Base-by-base conservation (phyloP, 2,888 invertebrate genomes). In the Fabriciana adippe region DNA sequence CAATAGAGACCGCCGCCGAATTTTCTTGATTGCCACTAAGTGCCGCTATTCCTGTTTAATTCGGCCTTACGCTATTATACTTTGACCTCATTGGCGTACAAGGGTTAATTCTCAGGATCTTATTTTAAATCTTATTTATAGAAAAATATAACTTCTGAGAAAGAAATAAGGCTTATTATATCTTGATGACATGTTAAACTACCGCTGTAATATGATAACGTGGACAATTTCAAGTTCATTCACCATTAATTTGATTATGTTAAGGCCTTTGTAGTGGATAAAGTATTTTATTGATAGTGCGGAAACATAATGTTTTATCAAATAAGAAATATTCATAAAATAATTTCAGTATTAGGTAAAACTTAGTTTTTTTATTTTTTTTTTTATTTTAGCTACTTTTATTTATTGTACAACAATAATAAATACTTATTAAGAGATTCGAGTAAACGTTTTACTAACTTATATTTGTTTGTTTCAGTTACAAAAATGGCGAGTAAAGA, bases 401-500 rank as follows among this genome's bases (percentile, higher is more conserved):
- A 41, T 41, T 11, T 41, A 41, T 41, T 41, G 8, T 41, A 11
- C 0, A 11, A 11, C 11, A 35, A 35, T 35, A 35, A 11, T 8
- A 35, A 4, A 26, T 26, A 26, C 26, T 26, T 4, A 26, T 4
- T 26, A 26, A 26, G 3, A 26, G 26, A 41, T 3, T 41, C 8
- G 11, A 41, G 35, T 26, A 5, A 26, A 21, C 3, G 55, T 35
- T 55, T 3, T n/a, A 35, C 18, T 48, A 48, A 35, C 26, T 13
- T 18, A 48, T 15, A 67, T 73, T 59, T 66, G 68, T 72, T 69
- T 70, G 74, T 78, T 78, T 74, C 75, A 85, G 77, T 82, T 82
- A 72, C 48, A 51, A 82, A 76, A 75, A 90, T 88, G 89, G 47
- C 83, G 26, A 78, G 75, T n/a, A 80, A 80, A 71, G 80, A 72